Conservation (phyloP, 1,140 invertebrate species). For the Plectrocnemia conspersa region DNA sequence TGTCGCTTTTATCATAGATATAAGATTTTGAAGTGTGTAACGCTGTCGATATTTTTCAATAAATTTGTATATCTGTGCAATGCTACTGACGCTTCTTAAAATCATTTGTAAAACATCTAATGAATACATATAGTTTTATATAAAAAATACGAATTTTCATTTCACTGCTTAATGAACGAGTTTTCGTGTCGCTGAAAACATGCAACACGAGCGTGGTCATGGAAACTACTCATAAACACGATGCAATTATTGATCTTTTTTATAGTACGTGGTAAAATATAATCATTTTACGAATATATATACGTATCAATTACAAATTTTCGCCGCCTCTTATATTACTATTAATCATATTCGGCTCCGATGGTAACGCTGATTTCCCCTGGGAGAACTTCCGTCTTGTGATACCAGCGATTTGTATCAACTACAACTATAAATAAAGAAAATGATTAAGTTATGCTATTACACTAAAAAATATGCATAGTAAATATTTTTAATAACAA, state of each 20-base stretch:
- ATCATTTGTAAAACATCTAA: slow-evolving; percentile 31
- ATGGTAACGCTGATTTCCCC: slow-evolving; percentile 90
- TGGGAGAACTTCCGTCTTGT: slow-evolving; percentile 81
- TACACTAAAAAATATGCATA: slow-evolving; percentile 18
- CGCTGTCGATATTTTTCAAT: slow-evolving; percentile 32
- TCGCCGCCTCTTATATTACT: too few relatives aligned
- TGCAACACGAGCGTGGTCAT: too few relatives aligned
- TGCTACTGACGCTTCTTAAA: slow-evolving; percentile 33
- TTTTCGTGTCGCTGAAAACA: neutral
- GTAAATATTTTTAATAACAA: slow-evolving; percentile 6
- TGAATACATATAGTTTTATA: slow-evolving; percentile 31
- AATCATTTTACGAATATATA: too few relatives aligned
- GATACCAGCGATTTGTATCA: slow-evolving; percentile 94
- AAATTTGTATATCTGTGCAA: slow-evolving; percentile 29
- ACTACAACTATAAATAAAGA: slow-evolving; percentile 69
- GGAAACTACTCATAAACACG: too few relatives aligned
- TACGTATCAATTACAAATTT: too few relatives aligned
- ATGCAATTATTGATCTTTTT: too few relatives aligned
- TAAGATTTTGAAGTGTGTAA: slow-evolving; percentile 33
- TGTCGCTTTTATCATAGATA: slow-evolving; percentile 31
- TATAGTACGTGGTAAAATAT: too few relatives aligned
- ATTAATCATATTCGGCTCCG: slow-evolving; percentile 89
- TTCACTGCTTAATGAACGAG: neutral
- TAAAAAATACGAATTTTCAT: neutral
- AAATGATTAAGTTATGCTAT: too few relatives aligned